A percentile compares a stretch with the other conserved stretches of the same genome.
Evolutionary conservation across 2,888 invertebrate genomes (phyloP).

Genomic region (Cephus rjabovi): DNA sequence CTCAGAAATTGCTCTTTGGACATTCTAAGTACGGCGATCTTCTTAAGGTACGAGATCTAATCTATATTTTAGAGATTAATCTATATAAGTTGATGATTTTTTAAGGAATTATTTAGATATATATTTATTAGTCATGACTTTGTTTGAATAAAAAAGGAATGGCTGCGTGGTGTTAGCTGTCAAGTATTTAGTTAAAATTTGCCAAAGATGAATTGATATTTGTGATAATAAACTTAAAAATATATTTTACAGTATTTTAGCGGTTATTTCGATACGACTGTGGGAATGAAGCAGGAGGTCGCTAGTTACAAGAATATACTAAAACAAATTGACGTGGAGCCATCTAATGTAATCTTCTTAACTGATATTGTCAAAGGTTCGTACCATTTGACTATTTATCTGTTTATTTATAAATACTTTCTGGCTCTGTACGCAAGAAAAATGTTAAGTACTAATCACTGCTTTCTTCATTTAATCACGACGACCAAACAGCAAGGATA

Average conservation of each 20-base stretch:
- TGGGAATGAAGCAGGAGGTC: constrained; percentile 84
- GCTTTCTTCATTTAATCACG: neutral
- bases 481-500: neutral
- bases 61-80: neutral
- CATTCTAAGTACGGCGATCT: constrained; percentile 84
- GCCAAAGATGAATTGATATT: neutral
- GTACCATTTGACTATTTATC: constrained; percentile 16
- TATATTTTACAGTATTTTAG: constrained; percentile 70
- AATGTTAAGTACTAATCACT: neutral
- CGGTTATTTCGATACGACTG: constrained; percentile 88
- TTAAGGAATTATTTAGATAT: neutral
- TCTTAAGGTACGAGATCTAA: constrained; percentile 67
- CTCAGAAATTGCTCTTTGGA: constrained; percentile 88
- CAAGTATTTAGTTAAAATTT: neutral
- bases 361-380: constrained; percentile 87
- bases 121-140: too few species aligned
- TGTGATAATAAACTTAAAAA: neutral
- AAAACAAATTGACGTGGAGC: constrained; percentile 73
- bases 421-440: neutral
- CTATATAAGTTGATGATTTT: neutral
- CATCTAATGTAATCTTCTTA: constrained; percentile 83
- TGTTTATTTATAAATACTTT: neutral
- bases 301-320: constrained; percentile 84
- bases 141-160: neutral
- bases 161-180: neutral